Conservation (phyloP, 2,888 invertebrate genomes). For the Theodoxus fluviatilis region DNA sequence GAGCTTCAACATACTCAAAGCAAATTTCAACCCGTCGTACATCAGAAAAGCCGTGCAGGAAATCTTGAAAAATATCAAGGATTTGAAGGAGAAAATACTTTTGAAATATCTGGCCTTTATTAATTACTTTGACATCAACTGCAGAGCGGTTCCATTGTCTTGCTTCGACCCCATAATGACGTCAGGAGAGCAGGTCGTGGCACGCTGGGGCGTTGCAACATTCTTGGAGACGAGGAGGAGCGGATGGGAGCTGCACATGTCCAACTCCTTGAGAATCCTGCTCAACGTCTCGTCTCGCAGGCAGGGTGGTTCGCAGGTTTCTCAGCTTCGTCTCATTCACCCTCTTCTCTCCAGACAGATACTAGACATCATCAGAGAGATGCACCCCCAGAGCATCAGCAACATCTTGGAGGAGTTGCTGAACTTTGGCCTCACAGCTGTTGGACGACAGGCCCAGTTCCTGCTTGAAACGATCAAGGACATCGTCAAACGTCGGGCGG, state of each 20-base stretch:
- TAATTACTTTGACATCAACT: slow-evolving; percentile 46
- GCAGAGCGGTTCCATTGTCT: slow-evolving; percentile 39
- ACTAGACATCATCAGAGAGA: slow-evolving; percentile 30
- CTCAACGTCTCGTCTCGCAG: no score
- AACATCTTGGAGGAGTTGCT: slow-evolving; percentile 37
- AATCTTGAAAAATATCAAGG: slow-evolving; percentile 35
- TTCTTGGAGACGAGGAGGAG: no score
- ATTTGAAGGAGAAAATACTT: slow-evolving; percentile 33
- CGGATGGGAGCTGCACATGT: no score
- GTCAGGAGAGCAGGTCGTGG: no score
- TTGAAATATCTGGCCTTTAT: slow-evolving; percentile 43
- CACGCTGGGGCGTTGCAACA: no score
- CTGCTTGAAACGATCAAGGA: slow-evolving; percentile 38
- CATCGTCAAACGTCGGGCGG: slow-evolving; percentile 38
- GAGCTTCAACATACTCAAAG: slow-evolving; percentile 48
- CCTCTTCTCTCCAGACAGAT: slow-evolving; percentile 40
- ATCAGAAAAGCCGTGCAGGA: slow-evolving; percentile 40
- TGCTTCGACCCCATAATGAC: slow-evolving; percentile 46
- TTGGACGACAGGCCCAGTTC: no score
- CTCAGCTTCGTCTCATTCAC: no score
- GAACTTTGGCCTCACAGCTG: slow-evolving; percentile 31
- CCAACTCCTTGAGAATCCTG: no score
- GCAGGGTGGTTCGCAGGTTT: no score
- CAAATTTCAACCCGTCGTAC: slow-evolving; percentile 43
- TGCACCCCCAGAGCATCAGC: slow-evolving; percentile 29